Evolutionary conservation across 2,888 invertebrate genomes (phyloP).

Genomic region (Drosophila nigricruria): DNA sequence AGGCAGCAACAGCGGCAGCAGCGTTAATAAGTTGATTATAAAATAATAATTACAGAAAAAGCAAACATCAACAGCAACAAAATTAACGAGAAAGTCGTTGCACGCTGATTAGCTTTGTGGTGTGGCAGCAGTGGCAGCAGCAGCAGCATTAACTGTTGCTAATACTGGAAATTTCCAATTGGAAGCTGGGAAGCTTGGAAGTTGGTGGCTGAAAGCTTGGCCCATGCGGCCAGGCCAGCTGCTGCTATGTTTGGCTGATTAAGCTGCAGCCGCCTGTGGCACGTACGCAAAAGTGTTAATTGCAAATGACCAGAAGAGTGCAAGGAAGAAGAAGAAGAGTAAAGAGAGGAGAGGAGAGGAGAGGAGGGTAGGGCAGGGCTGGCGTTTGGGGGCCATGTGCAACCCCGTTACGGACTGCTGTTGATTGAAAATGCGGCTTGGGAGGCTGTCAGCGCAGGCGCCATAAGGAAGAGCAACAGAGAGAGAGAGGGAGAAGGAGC

Average conservation of each 20-base stretch:
- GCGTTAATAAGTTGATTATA: slow-evolving; percentile 78
- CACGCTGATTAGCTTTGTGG: slow-evolving; percentile 79
- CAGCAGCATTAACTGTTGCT: slow-evolving; percentile 44
- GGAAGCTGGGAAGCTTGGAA: slow-evolving; percentile 29
- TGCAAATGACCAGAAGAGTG: slow-evolving; percentile 74
- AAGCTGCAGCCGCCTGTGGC: slow-evolving; percentile 61
- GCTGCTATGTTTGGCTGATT: slow-evolving; percentile 35
- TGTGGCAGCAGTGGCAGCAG: slow-evolving; percentile 37
- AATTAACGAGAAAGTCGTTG: slow-evolving; percentile 77
- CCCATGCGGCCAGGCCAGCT: slow-evolving; percentile 21
- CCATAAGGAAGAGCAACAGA: slow-evolving; percentile 12
- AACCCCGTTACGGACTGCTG: slow-evolving; percentile 50
- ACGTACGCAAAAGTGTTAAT: slow-evolving; percentile 82
- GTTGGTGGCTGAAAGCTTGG: slow-evolving; percentile 26
- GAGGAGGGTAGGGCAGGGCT: neutral
- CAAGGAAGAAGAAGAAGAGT: slow-evolving; percentile 11
- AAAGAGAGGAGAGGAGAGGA: neutral
- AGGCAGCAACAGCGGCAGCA: slow-evolving; percentile 7
- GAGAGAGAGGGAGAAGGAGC: neutral
- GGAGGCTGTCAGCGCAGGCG: slow-evolving; percentile 52
- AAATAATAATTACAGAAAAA: slow-evolving; percentile 73
- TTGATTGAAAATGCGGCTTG: slow-evolving; percentile 50
- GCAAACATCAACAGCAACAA: slow-evolving; percentile 29
- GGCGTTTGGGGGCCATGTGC: slow-evolving; percentile 9
- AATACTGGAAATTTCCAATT: slow-evolving; percentile 25